Base-by-base conservation (phyloP, 2,888 invertebrate species). In the Sarcophaga rosellei region DNA sequence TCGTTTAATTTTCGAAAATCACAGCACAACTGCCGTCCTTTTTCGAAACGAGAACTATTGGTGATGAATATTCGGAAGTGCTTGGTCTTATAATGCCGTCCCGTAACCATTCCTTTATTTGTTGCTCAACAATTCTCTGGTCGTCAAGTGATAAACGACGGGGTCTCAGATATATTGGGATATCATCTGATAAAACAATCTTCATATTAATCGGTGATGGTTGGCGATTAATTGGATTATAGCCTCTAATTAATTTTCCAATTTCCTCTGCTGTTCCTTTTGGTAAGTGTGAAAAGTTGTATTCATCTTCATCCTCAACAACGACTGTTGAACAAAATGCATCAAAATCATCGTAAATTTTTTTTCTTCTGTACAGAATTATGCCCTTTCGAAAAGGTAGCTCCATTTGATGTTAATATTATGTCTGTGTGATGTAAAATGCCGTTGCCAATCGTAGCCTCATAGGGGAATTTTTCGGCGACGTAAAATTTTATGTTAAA, bases 91-190 rank as follows among this genome's bases (percentile, higher is more conserved):
- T 69, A 69, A 44, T 81, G n/a, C 53, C 86, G 65, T 59, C 82
- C 57, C 23, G 76, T 59, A 59, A 59, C 85, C 75, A 82, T 61
- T 57, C 73, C 79, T 79, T 75, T 63, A 65, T 47, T 77, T 35
- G 70, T 80, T 25, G 44, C 20, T 69, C 68, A 1, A 69, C 84
- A 62, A 69, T 45, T 21, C 10, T 20, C 11, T 69, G 68, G 44
- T 69, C 53, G 8, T 15, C 15, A 21, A 65, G 21, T 10, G 66
- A 57, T 4, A 23, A 11, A 10, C 20, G 17, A 2, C 73, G 21
- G 1, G 45, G 12, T 45, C 81, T 66, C 5, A 53, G 44, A 12
- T 45, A 68, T 4, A 44, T 45, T 21, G 73, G 74, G 3, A 57
- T 44, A n/a, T 66, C 61, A 44, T 74, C 74, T 0, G 20, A 68